These are phyloP conservation scores for Battus philenor DNA, from an alignment of 1,140 invertebrate genomes.

Conservation along the genomic window DNA sequence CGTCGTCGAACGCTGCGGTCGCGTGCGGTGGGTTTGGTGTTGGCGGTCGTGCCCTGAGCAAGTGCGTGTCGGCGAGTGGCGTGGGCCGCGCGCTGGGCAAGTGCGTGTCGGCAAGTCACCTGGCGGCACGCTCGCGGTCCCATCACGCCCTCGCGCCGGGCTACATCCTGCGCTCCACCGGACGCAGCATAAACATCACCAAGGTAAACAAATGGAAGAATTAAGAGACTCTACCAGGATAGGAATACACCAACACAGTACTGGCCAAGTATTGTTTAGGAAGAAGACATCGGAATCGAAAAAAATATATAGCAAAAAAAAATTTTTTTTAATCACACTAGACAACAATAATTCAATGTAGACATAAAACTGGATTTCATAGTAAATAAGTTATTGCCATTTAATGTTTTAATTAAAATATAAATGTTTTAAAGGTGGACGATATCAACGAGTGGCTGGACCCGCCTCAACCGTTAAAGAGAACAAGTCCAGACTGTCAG, in stretches of 20 bases:
- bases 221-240: too few relatives aligned
- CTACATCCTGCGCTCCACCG: conserved; percentile 59
- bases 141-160: conserved; percentile 35
- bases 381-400: too few relatives aligned
- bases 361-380: too few relatives aligned
- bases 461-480: conserved; percentile 46
- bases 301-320: too few relatives aligned
- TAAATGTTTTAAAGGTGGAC: conserved; percentile 59
- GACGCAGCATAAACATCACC: conserved; percentile 55
- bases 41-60: conserved; percentile 15
- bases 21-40: too few relatives aligned
- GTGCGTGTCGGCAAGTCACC: conserved; percentile 58
- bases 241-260: too few relatives aligned
- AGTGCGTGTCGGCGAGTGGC: background rate
- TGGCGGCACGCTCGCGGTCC: conserved; percentile 29
- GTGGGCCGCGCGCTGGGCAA: conserved; percentile 41
- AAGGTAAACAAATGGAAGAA: too few relatives aligned
- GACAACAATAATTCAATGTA: too few relatives aligned
- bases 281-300: too few relatives aligned
- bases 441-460: conserved; percentile 69
- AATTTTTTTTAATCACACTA: too few relatives aligned
- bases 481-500: conserved; percentile 41
- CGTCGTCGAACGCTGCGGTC: conserved; percentile 36
- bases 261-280: too few relatives aligned
- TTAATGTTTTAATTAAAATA: too few relatives aligned